Conservation (phyloP, 2,797 vertebrate species). For the Gallinago nigripennis region DNA sequence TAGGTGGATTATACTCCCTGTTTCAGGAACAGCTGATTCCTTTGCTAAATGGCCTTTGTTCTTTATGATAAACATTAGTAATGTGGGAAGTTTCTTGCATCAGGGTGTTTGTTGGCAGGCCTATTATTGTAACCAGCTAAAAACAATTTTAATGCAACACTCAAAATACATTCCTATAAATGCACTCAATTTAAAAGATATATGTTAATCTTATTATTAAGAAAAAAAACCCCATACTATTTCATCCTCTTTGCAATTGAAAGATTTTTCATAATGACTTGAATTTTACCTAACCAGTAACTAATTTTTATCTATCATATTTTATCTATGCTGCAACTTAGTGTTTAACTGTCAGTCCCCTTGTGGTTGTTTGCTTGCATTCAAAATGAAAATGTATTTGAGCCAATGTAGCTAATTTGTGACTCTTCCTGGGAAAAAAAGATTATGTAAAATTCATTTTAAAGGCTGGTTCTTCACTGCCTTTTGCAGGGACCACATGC, state of each 20-base stretch:
- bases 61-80: background rate
- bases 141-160: background rate
- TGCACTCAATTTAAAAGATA: background rate
- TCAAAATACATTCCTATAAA: background rate
- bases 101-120: background rate
- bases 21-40: slow-evolving; percentile 10
- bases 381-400: background rate
- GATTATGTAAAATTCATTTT: background rate
- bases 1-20: background rate
- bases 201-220: background rate
- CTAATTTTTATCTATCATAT: background rate
- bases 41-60: slow-evolving; percentile 1
- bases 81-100: background rate
- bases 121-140: background rate
- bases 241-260: background rate
- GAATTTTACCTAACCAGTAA: background rate
- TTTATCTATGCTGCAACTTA: background rate
- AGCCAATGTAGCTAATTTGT: background rate
- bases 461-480: slow-evolving; percentile 4
- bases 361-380: background rate
- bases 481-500: slow-evolving; percentile 88
- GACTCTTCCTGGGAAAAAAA: background rate
- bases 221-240: background rate
- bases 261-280: background rate
- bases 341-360: background rate